Evolutionary conservation across 92 coral and sea anemone species (phyloP), one percentile per base, ranked within the genome.

Genomic region (Porites divaricata): DNA sequence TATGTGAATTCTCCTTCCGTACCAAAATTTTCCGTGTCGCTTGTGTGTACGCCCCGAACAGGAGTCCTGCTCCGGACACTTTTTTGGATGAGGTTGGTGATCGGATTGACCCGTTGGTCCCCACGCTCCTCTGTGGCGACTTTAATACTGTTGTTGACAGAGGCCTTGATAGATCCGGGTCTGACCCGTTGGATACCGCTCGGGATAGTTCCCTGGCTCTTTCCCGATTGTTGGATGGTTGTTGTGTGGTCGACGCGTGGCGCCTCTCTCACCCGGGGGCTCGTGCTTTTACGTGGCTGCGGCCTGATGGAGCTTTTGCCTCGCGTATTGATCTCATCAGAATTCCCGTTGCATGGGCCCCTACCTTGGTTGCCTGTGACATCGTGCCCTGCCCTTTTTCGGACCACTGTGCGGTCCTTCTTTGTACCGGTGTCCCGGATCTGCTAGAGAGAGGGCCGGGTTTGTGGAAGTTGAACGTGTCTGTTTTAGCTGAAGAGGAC

Each of bases 91-190:
- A 17, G 1, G 13, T 61, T 6, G 19, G 5, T 0, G 28, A 19
- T 9, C 9, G 8, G 1, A 62, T 78, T 12, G 83, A 78, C 20
- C 83, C 63, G 13, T 0, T 17, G 0, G 14, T 63, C 1, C 83
- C 59, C 0, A 35, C 83, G 1, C 4, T 78, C 1, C 1, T 78
- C 2, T 62, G 83, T 16, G 83, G 83, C 0, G 83, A 78, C 15
- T 78, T 63, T 8, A 78, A 78, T 17, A 11, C 83, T 0, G 83
- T 78, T 15, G 28, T 78, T 17, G 72, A 78, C 20, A 5, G 83
- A 0, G 16, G 72, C 2, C 54, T 78, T 12, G 83, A 63, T 10
- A 9, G 83, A 2, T 72, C 61, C 16, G 83, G 83, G 1, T n/a
- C 41, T 1, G 4, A 12, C 6, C n/a, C 25, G 0, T 7, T 16